Evolutionary conservation across 2,113 vertebrate genomes (phyloP).

Genomic region (Etheostoma spectabile): DNA sequence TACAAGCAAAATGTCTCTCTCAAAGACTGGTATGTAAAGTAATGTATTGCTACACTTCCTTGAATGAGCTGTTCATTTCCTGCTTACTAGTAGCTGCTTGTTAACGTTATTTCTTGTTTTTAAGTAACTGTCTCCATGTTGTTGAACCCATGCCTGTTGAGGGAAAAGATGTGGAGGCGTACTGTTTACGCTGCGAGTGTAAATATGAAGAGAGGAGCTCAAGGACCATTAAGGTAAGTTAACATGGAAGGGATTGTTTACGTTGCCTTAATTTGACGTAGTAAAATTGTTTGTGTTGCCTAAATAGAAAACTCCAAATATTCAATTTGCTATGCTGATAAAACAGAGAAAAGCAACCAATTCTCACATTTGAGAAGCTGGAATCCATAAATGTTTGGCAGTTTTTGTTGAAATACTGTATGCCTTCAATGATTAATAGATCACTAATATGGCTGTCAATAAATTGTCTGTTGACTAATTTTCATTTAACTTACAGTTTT

Average conservation of each 20-base stretch:
- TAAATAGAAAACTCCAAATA: not conserved
- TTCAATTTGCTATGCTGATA: not conserved
- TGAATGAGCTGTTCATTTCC: not conserved
- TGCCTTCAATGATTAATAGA: not conserved
- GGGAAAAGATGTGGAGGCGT: constrained; percentile 95
- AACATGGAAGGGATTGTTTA: not conserved
- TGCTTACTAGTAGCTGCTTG: not conserved
- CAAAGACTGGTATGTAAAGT: constrained; percentile 94
- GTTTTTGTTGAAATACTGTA: too few relatives aligned
- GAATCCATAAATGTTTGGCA: not conserved
- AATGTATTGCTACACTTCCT: not conserved
- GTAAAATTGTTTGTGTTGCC: not conserved
- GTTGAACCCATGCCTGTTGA: constrained; percentile 96
- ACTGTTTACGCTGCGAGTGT: constrained; percentile 98
- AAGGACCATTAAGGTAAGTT: constrained; percentile 93
- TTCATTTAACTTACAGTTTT: not conserved
- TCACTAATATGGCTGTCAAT: not conserved
- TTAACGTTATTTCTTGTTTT: constrained; percentile 8
- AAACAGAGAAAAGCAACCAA: not conserved
- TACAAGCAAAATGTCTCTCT: constrained; percentile 98
- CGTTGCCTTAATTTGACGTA: not conserved
- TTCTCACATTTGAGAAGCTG: not conserved
- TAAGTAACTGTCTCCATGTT: constrained; percentile 94
- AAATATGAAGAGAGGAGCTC: constrained; percentile 99
- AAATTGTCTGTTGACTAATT: not conserved